These are phyloP conservation scores for Thalpophila matura DNA, from an alignment of 2,888 invertebrate species.

Conservation along the genomic window DNA sequence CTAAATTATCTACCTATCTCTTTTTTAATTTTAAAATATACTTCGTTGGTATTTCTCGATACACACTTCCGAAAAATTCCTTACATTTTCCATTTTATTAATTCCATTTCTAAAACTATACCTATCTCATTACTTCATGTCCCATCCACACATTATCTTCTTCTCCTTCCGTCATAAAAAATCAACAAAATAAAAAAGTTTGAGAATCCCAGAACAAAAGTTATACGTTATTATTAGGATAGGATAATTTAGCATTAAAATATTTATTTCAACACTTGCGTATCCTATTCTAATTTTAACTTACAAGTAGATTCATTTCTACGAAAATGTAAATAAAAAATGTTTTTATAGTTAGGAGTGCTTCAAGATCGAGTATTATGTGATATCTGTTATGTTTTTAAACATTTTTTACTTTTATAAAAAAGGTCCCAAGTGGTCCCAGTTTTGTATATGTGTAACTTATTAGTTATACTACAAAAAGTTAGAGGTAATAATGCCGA, in stretches of 20 bases:
- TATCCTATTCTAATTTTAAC: constrained; percentile 71
- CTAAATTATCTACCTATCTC: too few relatives aligned
- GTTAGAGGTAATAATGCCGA: constrained; percentile 63
- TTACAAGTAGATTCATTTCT: constrained; percentile 50
- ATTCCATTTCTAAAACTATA: neutral
- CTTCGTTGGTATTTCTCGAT: too few relatives aligned
- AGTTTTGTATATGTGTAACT: constrained; percentile 72
- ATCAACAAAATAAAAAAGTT: constrained; percentile 46
- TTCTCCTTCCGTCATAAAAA: constrained; percentile 6
- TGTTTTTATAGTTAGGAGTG: constrained; percentile 55
- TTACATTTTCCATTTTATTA: neutral
- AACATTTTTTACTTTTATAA: constrained; percentile 73
- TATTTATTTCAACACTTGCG: constrained; percentile 67
- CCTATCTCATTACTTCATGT: neutral
- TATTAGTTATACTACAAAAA: constrained; percentile 71
- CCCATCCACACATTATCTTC: neutral
- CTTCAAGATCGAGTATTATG: constrained; percentile 58
- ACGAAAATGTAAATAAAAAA: constrained; percentile 70
- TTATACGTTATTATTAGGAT: constrained; percentile 67
- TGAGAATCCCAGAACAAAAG: constrained; percentile 59
- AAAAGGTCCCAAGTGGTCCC: constrained; percentile 68
- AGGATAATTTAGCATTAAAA: constrained; percentile 62
- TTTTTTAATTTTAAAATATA: too few relatives aligned
- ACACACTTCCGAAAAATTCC: neutral
- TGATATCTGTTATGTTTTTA: constrained; percentile 61